Evolutionary conservation across 2,113 vertebrate species (phyloP).

Genomic region (Chloropsis cyanopogon): DNA sequence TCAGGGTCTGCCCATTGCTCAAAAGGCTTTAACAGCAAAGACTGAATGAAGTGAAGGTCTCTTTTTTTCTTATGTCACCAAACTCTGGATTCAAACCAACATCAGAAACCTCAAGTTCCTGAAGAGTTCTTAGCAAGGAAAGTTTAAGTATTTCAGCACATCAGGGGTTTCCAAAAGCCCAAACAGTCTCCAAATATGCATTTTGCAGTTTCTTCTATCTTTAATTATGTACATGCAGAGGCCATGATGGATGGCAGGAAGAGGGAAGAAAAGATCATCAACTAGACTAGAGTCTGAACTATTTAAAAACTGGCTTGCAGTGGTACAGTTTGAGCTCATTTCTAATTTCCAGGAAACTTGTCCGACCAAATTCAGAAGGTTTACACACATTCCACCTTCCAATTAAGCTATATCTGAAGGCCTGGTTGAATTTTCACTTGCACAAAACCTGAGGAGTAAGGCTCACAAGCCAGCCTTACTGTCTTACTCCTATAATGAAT

Average conservation of each 20-base stretch:
- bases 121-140: not conserved
- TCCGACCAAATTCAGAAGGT: not conserved
- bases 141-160: not conserved
- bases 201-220: not conserved
- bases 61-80: not conserved
- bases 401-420: not conserved
- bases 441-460: not conserved
- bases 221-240: not conserved
- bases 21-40: not conserved
- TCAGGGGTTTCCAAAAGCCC: not conserved
- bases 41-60: not conserved
- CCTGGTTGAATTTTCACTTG: not conserved
- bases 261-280: not conserved
- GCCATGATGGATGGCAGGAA: not conserved
- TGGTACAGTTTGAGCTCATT: not conserved
- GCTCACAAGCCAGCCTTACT: not conserved
- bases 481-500: not conserved
- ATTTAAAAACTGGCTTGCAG: not conserved
- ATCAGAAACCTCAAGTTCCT: not conserved
- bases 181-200: not conserved
- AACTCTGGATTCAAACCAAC: not conserved
- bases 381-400: not conserved
- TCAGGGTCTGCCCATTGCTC: not conserved
- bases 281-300: not conserved
- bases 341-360: not conserved